phyloP scores from a whole-genome alignment of 2,113 vertebrate species.

The Procavia capensis region DNA sequence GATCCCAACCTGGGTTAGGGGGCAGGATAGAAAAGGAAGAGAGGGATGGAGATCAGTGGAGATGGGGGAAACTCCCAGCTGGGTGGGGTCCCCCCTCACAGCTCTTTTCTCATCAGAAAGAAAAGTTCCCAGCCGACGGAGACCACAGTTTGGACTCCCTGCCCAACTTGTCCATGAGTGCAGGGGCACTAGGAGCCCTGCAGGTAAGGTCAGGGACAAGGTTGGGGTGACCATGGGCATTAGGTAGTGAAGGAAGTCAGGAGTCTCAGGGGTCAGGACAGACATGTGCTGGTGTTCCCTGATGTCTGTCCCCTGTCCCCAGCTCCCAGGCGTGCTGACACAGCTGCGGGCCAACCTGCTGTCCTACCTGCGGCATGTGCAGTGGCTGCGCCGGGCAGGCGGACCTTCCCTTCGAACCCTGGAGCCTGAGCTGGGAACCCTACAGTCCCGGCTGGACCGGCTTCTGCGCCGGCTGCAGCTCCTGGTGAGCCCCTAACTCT shows the following conservation, averaged over 20 bases:
- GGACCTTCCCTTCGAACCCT: conserved; percentile 69
- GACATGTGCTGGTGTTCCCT: rapidly evolving
- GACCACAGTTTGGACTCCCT: conserved; percentile 78
- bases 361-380: conserved; percentile 73
- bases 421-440: conserved; percentile 72
- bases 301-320: background rate
- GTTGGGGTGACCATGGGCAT: rapidly evolving
- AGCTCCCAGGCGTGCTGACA: conserved; percentile 69
- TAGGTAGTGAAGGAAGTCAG: rapidly evolving
- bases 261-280: rapidly evolving
- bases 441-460: conserved; percentile 74
- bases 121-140: conserved; percentile 76
- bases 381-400: conserved; percentile 71
- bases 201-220: conserved; percentile 50
- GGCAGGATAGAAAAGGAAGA: background rate
- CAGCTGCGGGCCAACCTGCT: conserved; percentile 68
- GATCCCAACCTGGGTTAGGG: too few relatives aligned
- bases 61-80: background rate
- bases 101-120: conserved; percentile 50
- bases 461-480: conserved; percentile 77
- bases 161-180: conserved; percentile 78
- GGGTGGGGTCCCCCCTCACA: background rate
- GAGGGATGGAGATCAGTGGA: background rate
- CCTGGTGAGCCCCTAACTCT: conserved; percentile 53
- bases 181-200: conserved; percentile 68